Evolutionary conservation across 2,113 vertebrate genomes (phyloP).

Genomic region (Cryptomyrus ogoouensis): DNA sequence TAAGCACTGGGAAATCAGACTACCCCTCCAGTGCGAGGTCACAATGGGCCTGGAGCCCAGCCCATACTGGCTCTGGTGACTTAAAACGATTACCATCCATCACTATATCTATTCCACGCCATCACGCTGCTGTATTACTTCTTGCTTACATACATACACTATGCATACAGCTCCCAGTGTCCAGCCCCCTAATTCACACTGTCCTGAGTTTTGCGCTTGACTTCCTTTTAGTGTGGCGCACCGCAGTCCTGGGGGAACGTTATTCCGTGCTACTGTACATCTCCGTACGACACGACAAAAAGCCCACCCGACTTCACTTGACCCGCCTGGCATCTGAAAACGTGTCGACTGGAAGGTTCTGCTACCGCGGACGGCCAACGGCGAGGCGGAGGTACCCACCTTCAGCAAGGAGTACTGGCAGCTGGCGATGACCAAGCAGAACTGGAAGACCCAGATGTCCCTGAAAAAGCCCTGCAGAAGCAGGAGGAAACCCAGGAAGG

Average conservation of each 20-base stretch:
- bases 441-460: conserved; percentile 73
- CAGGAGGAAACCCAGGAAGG: conserved; percentile 65
- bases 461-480: conserved; percentile 66
- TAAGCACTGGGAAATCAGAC: neutral
- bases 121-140: neutral
- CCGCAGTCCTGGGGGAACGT: neutral
- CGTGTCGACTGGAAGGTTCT: neutral
- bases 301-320: neutral
- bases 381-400: conserved; percentile 39
- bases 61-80: neutral
- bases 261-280: neutral
- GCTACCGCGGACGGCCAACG: neutral
- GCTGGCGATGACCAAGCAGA: conserved; percentile 70
- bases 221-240: neutral
- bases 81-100: neutral
- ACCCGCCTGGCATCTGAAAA: neutral
- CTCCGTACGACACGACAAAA: neutral
- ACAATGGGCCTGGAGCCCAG: neutral
- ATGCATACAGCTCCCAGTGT: neutral
- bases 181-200: neutral
- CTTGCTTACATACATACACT: neutral
- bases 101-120: neutral
- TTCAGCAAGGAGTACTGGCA: conserved; percentile 70
- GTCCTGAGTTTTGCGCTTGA: too few relatives aligned
- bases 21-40: neutral